Conservation (phyloP, 2,113 vertebrate species). For the Melanostigma gelatinosum region DNA sequence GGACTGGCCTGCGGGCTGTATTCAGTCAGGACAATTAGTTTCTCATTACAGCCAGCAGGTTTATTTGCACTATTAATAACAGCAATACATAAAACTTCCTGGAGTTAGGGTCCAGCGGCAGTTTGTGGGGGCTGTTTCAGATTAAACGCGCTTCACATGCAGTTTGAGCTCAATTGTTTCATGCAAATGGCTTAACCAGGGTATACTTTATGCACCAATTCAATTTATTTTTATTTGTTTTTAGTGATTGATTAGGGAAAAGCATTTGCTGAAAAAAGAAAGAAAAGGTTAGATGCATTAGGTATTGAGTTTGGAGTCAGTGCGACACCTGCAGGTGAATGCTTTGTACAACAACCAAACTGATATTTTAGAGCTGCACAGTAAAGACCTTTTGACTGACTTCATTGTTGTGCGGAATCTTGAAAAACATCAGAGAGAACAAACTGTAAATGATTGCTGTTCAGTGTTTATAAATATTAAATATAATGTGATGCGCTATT, state of each 20-base stretch:
- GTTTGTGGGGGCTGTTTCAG: not conserved
- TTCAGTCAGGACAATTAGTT: no score
- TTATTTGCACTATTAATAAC: not conserved
- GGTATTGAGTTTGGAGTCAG: not conserved
- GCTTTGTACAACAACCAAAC: no score
- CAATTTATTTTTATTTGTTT: not conserved
- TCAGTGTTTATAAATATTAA: not conserved
- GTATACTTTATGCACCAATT: not conserved
- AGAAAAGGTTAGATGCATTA: not conserved
- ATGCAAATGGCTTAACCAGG: not conserved
- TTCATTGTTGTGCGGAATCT: not conserved
- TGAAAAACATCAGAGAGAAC: not conserved
- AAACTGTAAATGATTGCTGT: not conserved
- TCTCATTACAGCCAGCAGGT: not conserved
- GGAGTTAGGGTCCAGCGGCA: not conserved
- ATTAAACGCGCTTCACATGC: not conserved
- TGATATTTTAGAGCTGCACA: no score
- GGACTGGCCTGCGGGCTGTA: no score
- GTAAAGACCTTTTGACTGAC: no score
- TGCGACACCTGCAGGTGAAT: constrained; percentile 56
- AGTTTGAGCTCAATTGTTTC: not conserved
- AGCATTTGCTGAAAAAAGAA: not conserved
- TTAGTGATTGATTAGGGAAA: not conserved
- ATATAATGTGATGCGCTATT: not conserved
- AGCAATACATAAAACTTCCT: not conserved